Evolutionary conservation across 2,888 invertebrate genomes (phyloP).

Genomic region (Drosophila antonietae): DNA sequence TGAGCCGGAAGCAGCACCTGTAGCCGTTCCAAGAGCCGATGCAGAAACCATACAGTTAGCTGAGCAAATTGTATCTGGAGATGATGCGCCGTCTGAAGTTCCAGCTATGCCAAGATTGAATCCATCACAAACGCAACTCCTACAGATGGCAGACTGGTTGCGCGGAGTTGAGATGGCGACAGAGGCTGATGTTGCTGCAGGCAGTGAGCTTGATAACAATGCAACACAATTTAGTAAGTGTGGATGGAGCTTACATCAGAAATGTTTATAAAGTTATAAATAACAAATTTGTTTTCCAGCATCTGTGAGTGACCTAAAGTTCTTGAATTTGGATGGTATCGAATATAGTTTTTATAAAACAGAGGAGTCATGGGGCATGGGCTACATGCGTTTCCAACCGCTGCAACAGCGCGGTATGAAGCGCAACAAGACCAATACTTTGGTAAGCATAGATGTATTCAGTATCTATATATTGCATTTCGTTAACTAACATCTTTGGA

Average conservation of each 20-base stretch:
- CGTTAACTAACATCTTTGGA: neutral
- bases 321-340: slow-evolving; percentile 56
- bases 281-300: slow-evolving; percentile 31
- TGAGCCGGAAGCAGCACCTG: neutral
- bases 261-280: neutral
- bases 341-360: slow-evolving; percentile 73
- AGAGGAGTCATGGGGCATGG: slow-evolving; percentile 39
- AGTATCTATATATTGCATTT: neutral
- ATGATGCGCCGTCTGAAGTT: neutral
- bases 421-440: slow-evolving; percentile 51
- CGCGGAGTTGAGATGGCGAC: slow-evolving; percentile 24
- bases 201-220: neutral
- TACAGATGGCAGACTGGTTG: slow-evolving; percentile 34
- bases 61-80: neutral
- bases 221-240: slow-evolving; percentile 32
- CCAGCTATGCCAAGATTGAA: neutral
- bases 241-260: neutral
- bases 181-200: neutral
- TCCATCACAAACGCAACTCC: neutral
- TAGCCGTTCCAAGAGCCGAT: neutral
- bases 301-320: slow-evolving; percentile 40
- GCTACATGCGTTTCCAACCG: slow-evolving; percentile 69
- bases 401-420: slow-evolving; percentile 59
- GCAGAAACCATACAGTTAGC: neutral
- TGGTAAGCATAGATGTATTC: slow-evolving; percentile 42